These are phyloP conservation scores for Lepidurus packardi DNA, from an alignment of 1,140 invertebrate species.

Conservation along the genomic window DNA sequence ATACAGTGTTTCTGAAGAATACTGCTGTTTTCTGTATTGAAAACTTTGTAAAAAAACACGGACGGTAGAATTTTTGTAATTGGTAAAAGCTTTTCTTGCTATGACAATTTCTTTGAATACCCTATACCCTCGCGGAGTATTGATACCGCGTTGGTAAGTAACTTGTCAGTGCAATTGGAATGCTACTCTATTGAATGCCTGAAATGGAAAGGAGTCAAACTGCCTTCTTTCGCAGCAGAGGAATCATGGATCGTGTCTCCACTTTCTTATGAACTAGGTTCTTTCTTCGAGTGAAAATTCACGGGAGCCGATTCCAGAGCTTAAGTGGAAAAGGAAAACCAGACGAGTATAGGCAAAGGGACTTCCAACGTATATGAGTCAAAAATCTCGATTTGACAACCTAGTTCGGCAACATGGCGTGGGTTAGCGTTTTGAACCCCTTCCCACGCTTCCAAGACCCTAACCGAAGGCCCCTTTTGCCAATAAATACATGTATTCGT, in stretches of 20 bases:
- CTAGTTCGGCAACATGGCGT: neutral
- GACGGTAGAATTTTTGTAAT: neutral
- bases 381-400: slow-evolving; percentile 1
- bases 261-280: neutral
- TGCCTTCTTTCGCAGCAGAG: neutral
- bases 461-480: slow-evolving; percentile 4
- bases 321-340: neutral
- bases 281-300: neutral
- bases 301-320: neutral
- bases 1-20: neutral
- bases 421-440: neutral
- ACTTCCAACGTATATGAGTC: neutral
- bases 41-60: neutral
- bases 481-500: neutral
- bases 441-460: neutral
- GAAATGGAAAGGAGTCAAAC: slow-evolving; percentile 5
- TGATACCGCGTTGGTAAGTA: neutral
- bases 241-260: neutral
- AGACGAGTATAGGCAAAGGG: neutral
- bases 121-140: neutral
- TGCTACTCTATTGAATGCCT: neutral
- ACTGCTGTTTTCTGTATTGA: slow-evolving; percentile 6
- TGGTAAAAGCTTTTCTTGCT: neutral
- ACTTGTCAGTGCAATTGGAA: neutral
- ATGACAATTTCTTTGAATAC: neutral